phyloP scores from a whole-genome alignment of 2,888 invertebrate species.

The Caenorhabditis panamensis region DNA sequence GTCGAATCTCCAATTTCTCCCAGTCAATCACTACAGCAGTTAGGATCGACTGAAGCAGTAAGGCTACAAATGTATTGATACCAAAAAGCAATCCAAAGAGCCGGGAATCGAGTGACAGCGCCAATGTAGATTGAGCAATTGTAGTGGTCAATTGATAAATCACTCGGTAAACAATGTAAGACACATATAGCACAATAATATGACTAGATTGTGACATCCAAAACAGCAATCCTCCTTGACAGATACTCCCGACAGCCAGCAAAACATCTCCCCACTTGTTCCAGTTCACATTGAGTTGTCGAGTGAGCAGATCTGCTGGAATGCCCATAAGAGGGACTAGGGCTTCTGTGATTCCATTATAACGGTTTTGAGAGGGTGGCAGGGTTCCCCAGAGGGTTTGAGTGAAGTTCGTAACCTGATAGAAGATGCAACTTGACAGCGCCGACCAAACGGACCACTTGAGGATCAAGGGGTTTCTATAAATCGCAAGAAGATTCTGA shows the following conservation, averaged over 20 bases:
- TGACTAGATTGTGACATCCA: conserved; percentile 84
- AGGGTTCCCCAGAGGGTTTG: conserved; percentile 89
- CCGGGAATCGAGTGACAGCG: conserved; percentile 88
- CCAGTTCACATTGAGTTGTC: conserved; percentile 84
- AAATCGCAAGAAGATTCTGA: conserved; percentile 63
- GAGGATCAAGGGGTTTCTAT: conserved; percentile 82
- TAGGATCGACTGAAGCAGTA: conserved; percentile 88
- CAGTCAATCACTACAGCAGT: conserved; percentile 85
- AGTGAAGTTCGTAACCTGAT: conserved; percentile 88
- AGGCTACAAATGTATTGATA: conserved; percentile 89
- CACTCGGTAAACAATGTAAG: conserved; percentile 73
- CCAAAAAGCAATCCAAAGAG: conserved; percentile 94
- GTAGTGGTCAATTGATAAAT: conserved; percentile 78
- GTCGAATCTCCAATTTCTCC: conserved; percentile 71
- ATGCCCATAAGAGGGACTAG: conserved; percentile 85
- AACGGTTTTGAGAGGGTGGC: conserved; percentile 84
- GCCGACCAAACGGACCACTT: conserved; percentile 91
- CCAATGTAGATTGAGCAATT: conserved; percentile 87
- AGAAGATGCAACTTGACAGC: conserved; percentile 87
- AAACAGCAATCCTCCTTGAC: conserved; percentile 83
- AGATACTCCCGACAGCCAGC: conserved; percentile 83
- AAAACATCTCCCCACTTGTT: conserved; percentile 83
- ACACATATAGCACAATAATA: conserved; percentile 85
- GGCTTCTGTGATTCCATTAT: conserved; percentile 91
- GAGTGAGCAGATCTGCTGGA: conserved; percentile 81